Percentiles rank a stretch among this genome's conserved stretches.
phyloP scores from a whole-genome alignment of 2,888 invertebrate species.

The Beris chalybata region DNA sequence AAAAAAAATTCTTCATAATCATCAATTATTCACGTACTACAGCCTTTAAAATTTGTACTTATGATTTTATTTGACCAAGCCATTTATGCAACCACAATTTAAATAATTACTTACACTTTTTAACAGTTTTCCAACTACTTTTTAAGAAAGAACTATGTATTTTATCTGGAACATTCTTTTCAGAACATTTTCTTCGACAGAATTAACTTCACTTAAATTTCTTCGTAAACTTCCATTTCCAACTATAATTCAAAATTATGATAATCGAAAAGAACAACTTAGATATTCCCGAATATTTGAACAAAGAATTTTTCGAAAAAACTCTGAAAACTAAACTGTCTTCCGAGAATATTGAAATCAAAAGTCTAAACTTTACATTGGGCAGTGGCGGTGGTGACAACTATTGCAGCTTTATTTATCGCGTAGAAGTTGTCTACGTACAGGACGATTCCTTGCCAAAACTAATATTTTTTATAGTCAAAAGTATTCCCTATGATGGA shows the following conservation, averaged over 20 bases:
- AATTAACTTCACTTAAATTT: too few species aligned
- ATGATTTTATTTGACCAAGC: too few species aligned
- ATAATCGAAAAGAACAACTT: constrained; percentile 8
- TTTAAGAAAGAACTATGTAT: too few species aligned
- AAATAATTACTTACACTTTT: too few species aligned
- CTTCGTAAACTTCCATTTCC: too few species aligned
- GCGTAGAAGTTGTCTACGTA: constrained; percentile 43
- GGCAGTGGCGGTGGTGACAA: constrained; percentile 52
- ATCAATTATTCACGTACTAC: too few species aligned
- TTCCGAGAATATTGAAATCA: constrained; percentile 49
- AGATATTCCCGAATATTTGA: neutral
- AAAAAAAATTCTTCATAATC: too few species aligned
- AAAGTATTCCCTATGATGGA: constrained; percentile 41
- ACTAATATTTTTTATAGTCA: neutral
- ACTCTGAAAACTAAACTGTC: constrained; percentile 51
- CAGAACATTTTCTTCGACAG: too few species aligned
- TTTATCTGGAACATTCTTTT: too few species aligned
- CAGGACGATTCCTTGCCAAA: neutral
- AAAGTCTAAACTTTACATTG: constrained; percentile 48
- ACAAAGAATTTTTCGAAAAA: constrained; percentile 49
- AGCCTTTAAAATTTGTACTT: too few species aligned
- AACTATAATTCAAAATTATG: neutral
- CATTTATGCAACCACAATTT: too few species aligned
- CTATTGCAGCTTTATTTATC: constrained; percentile 53
- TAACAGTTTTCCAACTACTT: too few species aligned